A percentile compares a stretch with the other conserved stretches of the same genome.
phyloP scores from a whole-genome alignment of 2,113 vertebrate species.

The Amazona guildingii region DNA sequence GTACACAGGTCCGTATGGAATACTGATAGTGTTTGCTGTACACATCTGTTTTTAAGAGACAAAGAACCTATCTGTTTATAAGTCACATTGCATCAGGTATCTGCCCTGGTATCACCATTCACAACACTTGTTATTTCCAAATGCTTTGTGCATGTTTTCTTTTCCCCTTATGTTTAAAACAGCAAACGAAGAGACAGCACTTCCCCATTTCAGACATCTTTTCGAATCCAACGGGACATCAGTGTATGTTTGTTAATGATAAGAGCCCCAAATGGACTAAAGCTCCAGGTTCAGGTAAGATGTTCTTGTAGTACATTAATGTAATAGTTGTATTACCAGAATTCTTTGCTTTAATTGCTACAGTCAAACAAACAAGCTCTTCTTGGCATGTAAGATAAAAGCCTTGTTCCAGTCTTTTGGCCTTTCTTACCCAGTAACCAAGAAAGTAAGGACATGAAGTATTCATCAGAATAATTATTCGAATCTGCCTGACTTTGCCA shows the following conservation, averaged over 20 bases:
- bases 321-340: accelerated
- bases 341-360: background rate
- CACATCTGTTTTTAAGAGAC: background rate
- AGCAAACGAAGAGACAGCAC: background rate
- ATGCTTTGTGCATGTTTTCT: background rate
- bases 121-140: background rate
- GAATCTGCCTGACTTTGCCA: background rate
- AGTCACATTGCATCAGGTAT: background rate
- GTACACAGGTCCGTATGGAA: background rate
- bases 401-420: background rate
- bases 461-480: background rate
- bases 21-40: background rate
- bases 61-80: background rate
- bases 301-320: background rate
- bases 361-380: background rate
- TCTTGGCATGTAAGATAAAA: background rate
- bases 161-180: background rate
- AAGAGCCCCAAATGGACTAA: background rate
- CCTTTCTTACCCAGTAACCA: background rate
- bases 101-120: background rate
- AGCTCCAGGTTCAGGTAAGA: background rate
- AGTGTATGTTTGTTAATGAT: background rate
- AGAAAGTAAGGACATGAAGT: background rate
- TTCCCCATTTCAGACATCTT: background rate
- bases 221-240: background rate